A percentile compares a stretch with the other conserved stretches of the same genome.
Conservation (phyloP, 2,113 vertebrate genomes). For the human region DNA sequence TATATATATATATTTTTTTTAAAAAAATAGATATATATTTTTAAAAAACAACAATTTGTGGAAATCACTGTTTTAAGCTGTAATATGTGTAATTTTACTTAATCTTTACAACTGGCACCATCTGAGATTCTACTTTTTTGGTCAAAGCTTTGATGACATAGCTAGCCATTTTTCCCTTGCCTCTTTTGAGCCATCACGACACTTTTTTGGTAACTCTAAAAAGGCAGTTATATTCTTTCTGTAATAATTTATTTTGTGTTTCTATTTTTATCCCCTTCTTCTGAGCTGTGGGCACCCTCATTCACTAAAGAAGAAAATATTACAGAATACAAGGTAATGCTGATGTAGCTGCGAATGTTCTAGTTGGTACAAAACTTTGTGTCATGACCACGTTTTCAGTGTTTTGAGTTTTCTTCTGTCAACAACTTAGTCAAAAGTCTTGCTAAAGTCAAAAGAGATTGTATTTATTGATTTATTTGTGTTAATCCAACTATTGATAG, state of each 20-base stretch:
- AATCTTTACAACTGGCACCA: neutral
- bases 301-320: neutral
- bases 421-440: neutral
- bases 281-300: neutral
- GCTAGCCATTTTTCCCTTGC: neutral
- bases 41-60: neutral
- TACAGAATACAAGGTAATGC: fast-evolving
- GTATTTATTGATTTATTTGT: neutral
- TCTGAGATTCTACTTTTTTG: neutral
- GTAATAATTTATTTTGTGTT: neutral
- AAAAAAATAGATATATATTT: no score
- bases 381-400: neutral
- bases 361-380: neutral
- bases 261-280: neutral
- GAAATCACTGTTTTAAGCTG: neutral
- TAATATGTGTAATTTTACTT: neutral
- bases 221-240: neutral
- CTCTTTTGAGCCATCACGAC: neutral
- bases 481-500: neutral
- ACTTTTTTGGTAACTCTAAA: neutral
- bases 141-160: neutral
- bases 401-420: neutral
- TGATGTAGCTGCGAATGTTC: no score
- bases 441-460: neutral
- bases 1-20: no score